These are phyloP conservation scores for Philypnodon macrostomus DNA, from an alignment of 2,797 vertebrate genomes.

Conservation along the genomic window DNA sequence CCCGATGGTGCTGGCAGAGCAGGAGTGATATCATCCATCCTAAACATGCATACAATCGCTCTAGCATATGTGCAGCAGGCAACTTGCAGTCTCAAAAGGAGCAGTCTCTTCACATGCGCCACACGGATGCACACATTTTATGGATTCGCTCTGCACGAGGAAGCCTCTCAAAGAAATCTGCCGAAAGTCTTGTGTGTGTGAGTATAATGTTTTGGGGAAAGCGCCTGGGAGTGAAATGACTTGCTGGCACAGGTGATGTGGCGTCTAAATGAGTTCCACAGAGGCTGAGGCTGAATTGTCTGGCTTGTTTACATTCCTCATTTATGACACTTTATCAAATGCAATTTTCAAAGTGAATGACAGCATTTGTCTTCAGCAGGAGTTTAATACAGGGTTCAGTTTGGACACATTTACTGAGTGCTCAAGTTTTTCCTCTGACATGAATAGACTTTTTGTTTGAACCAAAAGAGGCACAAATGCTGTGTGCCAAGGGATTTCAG, in stretches of 20 bases:
- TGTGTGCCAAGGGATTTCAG: too few species aligned
- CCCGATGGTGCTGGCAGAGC: constrained; percentile 11
- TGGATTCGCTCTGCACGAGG: background rate
- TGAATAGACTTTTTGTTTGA: background rate
- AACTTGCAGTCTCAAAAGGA: constrained; percentile 9
- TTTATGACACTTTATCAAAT: constrained; percentile 1
- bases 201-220: constrained; percentile 19
- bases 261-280: constrained; percentile 47
- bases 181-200: constrained; percentile 6
- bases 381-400: constrained; percentile 5
- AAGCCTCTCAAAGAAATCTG: background rate
- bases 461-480: background rate
- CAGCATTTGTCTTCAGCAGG: constrained; percentile 5
- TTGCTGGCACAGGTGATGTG: constrained; percentile 24
- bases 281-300: constrained; percentile 27
- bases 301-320: constrained; percentile 4
- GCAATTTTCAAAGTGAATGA: constrained; percentile 2
- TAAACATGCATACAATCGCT: constrained; percentile 16
- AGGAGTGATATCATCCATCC: constrained; percentile 16
- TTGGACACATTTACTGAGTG: background rate
- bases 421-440: constrained; percentile 4
- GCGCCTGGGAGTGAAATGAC: constrained; percentile 27
- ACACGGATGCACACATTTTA: constrained; percentile 2
- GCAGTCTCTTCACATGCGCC: background rate
- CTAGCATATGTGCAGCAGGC: background rate